A percentile compares a stretch with the other conserved stretches of the same genome.
Evolutionary conservation across 2,888 invertebrate genomes (phyloP).

Genomic region (Troides helena): DNA sequence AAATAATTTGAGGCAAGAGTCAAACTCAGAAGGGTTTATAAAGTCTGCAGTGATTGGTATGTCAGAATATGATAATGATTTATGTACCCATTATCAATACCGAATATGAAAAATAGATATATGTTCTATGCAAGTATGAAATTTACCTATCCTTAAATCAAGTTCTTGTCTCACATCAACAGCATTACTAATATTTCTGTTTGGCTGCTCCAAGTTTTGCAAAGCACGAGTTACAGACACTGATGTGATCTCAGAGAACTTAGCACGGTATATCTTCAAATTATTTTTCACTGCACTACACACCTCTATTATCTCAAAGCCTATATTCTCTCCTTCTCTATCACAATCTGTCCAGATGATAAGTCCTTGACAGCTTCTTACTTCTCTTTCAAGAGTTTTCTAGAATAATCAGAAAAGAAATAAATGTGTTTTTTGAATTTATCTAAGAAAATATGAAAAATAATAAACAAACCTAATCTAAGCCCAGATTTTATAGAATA

Average conservation of each 20-base stretch:
- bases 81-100: not conserved
- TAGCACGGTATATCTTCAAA: conserved; percentile 88
- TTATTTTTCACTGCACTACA: conserved; percentile 89
- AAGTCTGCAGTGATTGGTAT: too few relatives aligned
- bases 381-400: conserved; percentile 85
- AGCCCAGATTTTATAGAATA: too few relatives aligned
- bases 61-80: too few relatives aligned
- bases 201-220: conserved; percentile 87
- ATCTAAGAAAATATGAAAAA: too few relatives aligned
- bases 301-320: conserved; percentile 96
- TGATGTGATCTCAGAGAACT: conserved; percentile 98
- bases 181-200: conserved; percentile 91
- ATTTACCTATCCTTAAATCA: conserved; percentile 92
- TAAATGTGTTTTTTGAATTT: too few relatives aligned
- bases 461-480: too few relatives aligned
- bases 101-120: not conserved
- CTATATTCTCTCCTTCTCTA: conserved; percentile 99
- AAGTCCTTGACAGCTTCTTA: conserved; percentile 84
- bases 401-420: conserved; percentile 49
- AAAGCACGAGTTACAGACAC: conserved; percentile 90
- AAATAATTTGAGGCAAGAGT: too few relatives aligned
- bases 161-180: conserved; percentile 96
- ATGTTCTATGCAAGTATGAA: conserved; percentile 2
- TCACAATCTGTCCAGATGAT: conserved; percentile 99
- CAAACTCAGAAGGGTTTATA: too few relatives aligned